Percentiles rank a stretch among this genome's conserved stretches.
phyloP scores from a whole-genome alignment of 2,797 vertebrate genomes.

The Betta splendens region DNA sequence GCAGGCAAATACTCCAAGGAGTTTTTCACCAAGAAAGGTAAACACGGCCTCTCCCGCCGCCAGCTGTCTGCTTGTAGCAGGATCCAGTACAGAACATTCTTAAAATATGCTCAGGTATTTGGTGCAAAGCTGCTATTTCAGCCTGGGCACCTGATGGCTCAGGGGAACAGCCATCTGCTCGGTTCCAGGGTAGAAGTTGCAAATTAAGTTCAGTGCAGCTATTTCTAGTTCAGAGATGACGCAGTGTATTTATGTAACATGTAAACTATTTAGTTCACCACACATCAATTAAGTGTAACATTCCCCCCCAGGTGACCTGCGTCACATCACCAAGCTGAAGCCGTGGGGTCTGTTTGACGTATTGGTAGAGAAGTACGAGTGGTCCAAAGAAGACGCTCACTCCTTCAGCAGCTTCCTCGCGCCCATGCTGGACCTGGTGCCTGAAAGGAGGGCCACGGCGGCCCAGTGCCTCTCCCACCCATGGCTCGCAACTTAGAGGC shows the following conservation, averaged over 20 bases:
- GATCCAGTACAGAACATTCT: constrained; percentile 23
- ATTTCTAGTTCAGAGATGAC: constrained; percentile 12
- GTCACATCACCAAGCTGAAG: constrained; percentile 98
- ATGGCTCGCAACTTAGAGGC: constrained; percentile 88
- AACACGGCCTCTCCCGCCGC: constrained; percentile 7
- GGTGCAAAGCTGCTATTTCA: constrained; percentile 32
- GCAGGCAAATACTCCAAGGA: constrained; percentile 99
- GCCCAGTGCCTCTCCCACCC: constrained; percentile 93
- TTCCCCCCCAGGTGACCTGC: constrained; percentile 87
- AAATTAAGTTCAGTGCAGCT: constrained; percentile 17
- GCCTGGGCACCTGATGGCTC: constrained; percentile 19
- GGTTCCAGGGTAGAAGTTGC: constrained; percentile 10
- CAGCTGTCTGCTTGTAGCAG: constrained; percentile 22
- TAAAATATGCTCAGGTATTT: constrained; percentile 22
- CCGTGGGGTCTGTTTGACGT: constrained; percentile 96
- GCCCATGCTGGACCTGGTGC: constrained; percentile 96
- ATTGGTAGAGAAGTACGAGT: constrained; percentile 96
- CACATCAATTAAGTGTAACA: neutral
- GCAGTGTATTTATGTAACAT: constrained; percentile 3
- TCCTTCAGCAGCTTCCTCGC: constrained; percentile 93
- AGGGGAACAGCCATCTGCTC: constrained; percentile 52
- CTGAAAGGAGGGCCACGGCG: constrained; percentile 93
- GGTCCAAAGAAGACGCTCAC: constrained; percentile 91
- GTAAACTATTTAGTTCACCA: neutral
- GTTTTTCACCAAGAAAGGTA: constrained; percentile 99